Conservation (phyloP, 1,140 invertebrate species). For the Pinna nobilis region DNA sequence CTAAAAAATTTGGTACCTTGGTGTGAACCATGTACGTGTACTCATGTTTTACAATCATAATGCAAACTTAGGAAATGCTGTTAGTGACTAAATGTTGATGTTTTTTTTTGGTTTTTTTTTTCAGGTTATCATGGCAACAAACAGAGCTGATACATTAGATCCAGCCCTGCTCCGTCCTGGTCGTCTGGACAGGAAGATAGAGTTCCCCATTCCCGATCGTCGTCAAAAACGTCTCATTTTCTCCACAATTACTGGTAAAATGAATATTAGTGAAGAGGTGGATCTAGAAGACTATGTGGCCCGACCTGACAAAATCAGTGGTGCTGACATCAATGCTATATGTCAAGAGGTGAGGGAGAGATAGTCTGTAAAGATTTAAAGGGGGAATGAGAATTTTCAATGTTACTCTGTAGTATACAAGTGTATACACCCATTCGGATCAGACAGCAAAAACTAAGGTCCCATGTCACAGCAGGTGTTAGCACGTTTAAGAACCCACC, state of each 20-base stretch:
- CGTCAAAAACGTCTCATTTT: conserved; percentile 98
- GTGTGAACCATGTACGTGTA: too few relatives aligned
- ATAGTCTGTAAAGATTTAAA: too few relatives aligned
- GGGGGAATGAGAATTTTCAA: too few relatives aligned
- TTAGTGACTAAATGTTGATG: neutral
- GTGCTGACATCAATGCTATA: conserved; percentile 99
- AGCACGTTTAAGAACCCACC: too few relatives aligned
- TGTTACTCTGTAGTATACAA: too few relatives aligned
- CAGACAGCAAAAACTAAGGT: too few relatives aligned
- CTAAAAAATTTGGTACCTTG: too few relatives aligned
- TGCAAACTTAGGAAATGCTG: too few relatives aligned
- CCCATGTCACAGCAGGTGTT: too few relatives aligned
- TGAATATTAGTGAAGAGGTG: conserved; percentile 99
- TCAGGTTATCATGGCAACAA: conserved; percentile 99
- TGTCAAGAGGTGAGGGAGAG: conserved; percentile 92
- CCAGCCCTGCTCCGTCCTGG: conserved; percentile 97
- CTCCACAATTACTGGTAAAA: conserved; percentile 97
- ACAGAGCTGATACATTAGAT: conserved; percentile 98
- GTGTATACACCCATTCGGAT: too few relatives aligned
- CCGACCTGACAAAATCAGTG: conserved; percentile 97
- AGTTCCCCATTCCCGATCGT: conserved; percentile 98
- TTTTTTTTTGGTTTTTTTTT: conserved; percentile 48
- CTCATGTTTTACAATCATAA: too few relatives aligned
- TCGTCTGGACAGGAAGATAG: conserved; percentile 98
- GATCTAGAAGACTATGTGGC: conserved; percentile 99